Base-by-base conservation (phyloP, 2,888 invertebrate species). In the Callimorpha dominula region DNA sequence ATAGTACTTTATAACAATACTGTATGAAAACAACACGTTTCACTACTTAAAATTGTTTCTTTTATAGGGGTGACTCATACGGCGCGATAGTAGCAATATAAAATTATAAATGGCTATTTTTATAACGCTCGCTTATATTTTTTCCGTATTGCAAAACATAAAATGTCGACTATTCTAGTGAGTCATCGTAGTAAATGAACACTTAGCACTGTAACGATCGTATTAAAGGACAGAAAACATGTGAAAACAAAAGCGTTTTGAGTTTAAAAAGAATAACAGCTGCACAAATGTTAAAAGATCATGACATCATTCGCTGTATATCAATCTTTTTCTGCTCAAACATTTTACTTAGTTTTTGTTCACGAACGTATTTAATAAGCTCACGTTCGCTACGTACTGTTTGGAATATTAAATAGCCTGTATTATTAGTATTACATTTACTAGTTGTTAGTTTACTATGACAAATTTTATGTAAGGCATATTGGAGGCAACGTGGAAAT, bases 271-370 rank as follows among this genome's bases (percentile, higher is more conserved):
- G 14, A 49, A 40, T 43, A 60, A 68, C 49, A 50, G 49, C 20
- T 17, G 14, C 46, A n/a, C 50, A 40, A 20, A 60, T 60, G 31
- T 68, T 64, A 52, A 64, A 43, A 49, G 43, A 52, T 49, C 70
- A 70, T 70, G 70, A 70, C 63, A 52, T 70, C 70, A 70, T 15
- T 14, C 40, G 50, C 40, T 52, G 4, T 62, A 64, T 70, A 63
- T 54, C 31, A 42, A 70, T 70, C 63, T 50, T 40, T 42, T 52
- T 54, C 40, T 52, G 50, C n/a, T 64, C n/a, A 42, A 42, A 63
- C 50, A n/a, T 52, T 42, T 70, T 50, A 70, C 49, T 60, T 68
- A 46, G 46, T 68, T 68, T 60, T 43, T 57, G 68, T 46, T 49
- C 46, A 60, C 60, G 40, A 49, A 60, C 20, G 46, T 60, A 46